Base-by-base conservation (phyloP, 1,140 invertebrate genomes). In the Apolygus lucorum region DNA sequence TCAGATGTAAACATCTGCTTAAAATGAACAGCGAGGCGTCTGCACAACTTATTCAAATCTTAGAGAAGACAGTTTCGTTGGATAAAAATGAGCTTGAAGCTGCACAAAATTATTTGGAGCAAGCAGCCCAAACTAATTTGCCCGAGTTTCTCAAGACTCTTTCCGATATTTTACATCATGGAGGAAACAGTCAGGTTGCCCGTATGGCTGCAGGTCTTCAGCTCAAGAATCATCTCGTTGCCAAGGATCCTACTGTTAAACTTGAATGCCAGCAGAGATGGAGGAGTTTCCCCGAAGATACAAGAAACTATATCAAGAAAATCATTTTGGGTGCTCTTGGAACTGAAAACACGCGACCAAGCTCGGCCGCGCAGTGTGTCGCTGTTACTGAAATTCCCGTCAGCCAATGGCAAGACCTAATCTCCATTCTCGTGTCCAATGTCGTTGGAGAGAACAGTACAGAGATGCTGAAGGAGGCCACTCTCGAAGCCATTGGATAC, bases 141-240 rank as follows among this genome's bases (percentile, higher is more conserved):
- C 88, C 92, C 71, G 92, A 93, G 77, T 97, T 98, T 78, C 84
- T 99, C 70, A 93, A 93, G 83, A 90, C 93, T 76, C 82, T 99
- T 52, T 97, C 96, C 29, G 92, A 94, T 77, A 89, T 99, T 26
- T 81, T 99, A 74, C 88, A 89, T 72, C 90, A 94, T 83, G 89
- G 88, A 24, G 88, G 88, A 29, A 95, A 96, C 77, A 93, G 90
- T 77, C 87, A 89, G 42, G 94, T 98, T 71, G 94, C 95, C 52
- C 87, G 98, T 68, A 98, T 96, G 90, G 96, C 97, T 74, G 96
- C 96, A 73, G 97, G 97, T 75, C 82, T 99, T 62, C 97, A 99
- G 80, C 84, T 99, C 13, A 99, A 99, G 82, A 99, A 99, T 84
- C 90, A 94, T 74, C 85, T 99, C 25, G 97, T 95, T 65, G 96